Base-by-base conservation (phyloP, 2,888 invertebrate species). In the Onchidella celtica region DNA sequence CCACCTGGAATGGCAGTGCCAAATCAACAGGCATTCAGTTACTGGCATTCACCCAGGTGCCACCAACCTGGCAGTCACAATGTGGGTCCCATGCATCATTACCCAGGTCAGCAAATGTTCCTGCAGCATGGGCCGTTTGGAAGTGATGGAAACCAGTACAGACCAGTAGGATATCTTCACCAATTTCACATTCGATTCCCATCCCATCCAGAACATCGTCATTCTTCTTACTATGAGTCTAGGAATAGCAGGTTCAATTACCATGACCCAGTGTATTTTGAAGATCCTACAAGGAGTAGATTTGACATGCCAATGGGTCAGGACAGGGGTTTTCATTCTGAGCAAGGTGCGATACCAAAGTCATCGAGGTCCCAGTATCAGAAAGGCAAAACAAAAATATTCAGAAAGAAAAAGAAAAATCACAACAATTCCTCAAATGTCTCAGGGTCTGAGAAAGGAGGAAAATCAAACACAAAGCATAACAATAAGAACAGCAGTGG, bases 41-140 rank as follows among this genome's bases (percentile, higher is more conserved):
- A 34, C 14, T 72, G 72, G 72, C 24, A 55, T 57, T 32, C 57
- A 17, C 57, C 61, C 14, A 32, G 29, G 38, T 59, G 36, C n/a
- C 4, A 36, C 3, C 73, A 36, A 1, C 61, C 9, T 6, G 32
- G 11, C 21, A 40, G 63, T 14, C 75, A 63, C 17, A 65, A 47
- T 29, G 29, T 9, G 65, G 66, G 76, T 0, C 21, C 66, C 47
- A 66, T 27, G 78, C 78, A 78, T 61, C 59, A 34, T 21, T 78
- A 70, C 61, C 79, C 79, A 32, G 72, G 61, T 21, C 79, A 72
- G 32, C 79, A 79, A 57, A 38, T 79, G 29, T 79, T 79, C 47
- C n/a, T 79, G 72, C 79, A 79, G 55, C 72, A 65, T 24, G 65
- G 79, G n/a, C 79, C 79, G 0, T 79, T 79, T 65, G 79, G 79